Base-by-base conservation (phyloP, 2,113 vertebrate genomes). In the Bos javanicus region DNA sequence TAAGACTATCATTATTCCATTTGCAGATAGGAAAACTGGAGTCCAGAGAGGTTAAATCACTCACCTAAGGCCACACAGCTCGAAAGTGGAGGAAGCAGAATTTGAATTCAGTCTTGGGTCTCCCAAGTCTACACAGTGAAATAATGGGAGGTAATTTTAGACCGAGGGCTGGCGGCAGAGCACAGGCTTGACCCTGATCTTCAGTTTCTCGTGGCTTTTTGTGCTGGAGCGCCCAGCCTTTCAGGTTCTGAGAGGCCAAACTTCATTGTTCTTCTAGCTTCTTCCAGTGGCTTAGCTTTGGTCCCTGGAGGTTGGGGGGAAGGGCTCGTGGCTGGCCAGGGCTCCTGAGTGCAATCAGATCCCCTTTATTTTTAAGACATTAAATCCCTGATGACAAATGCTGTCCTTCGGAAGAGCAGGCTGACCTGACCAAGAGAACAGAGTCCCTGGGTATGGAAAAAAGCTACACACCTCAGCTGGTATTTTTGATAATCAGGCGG, bases 301-400 rank as follows among this genome's bases (percentile, higher is more conserved):
- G 60, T 57, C 84, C 81, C 67, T 5, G 1, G 54, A 86, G 81
- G 30, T 11, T 87, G 39, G 33, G 50, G 36, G 46, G 50, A 76
- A 86, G 52, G 74, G 25, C 85, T 87, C 21, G 0, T 12, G 80
- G 25, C 60, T 74, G 57, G 28, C 78, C 64, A 33, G 52, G 36
- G 43, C 71, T 89, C 36, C 86, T 39, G 12, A 30, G 30, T 90
- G 96, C 80, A 97, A 97, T 74, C 6, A 1, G n/a, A 95, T 94
- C 84, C 43, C 95, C 83, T 96, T 97, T 97, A 94, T 91, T 97
- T 97, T 96, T 96, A 95, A 98, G 92, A 59, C 71, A 46, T 76
- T 71, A 90, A 97, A 76, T 97, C 95, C 80, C 90, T 76, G 48
- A 50, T 94, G 94, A 96, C 97, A 95, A 84, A 90, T 5, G 33